phyloP scores from a whole-genome alignment of 2,113 vertebrate species.

The Chaetops frenatus region DNA sequence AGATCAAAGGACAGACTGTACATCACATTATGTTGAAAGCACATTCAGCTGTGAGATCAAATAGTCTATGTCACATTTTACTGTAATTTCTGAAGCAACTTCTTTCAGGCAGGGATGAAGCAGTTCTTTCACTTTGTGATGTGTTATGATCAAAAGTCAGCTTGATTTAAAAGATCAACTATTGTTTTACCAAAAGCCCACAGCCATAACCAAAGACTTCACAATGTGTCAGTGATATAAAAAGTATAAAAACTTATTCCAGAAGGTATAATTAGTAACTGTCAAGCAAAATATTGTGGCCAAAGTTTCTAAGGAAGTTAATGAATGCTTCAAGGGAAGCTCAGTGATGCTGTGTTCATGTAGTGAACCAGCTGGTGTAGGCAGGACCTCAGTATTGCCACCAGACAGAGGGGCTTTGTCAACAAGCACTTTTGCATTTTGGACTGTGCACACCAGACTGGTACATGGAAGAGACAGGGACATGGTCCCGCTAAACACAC shows the following conservation, averaged over 20 bases:
- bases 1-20: conserved; percentile 58
- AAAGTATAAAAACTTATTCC: background rate
- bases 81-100: conserved; percentile 57
- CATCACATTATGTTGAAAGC: conserved; percentile 60
- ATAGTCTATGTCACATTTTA: conserved; percentile 43
- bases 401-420: background rate
- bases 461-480: background rate
- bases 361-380: background rate
- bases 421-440: accelerated
- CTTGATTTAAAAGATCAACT: conserved; percentile 6
- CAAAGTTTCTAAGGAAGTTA: background rate
- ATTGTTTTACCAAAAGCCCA: conserved; percentile 1
- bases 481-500: too few species aligned
- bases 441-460: background rate
- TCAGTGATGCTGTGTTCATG: background rate
- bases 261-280: background rate
- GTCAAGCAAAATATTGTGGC: background rate
- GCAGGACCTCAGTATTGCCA: background rate
- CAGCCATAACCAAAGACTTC: background rate
- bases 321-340: background rate
- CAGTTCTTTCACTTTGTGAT: conserved; percentile 22
- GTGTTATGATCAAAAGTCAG: background rate
- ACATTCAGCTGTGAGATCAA: conserved; percentile 61
- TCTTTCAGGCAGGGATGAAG: conserved; percentile 43
- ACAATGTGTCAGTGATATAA: background rate